Conservation (phyloP, 2,113 vertebrate genomes). For the Desmodus rotundus region DNA sequence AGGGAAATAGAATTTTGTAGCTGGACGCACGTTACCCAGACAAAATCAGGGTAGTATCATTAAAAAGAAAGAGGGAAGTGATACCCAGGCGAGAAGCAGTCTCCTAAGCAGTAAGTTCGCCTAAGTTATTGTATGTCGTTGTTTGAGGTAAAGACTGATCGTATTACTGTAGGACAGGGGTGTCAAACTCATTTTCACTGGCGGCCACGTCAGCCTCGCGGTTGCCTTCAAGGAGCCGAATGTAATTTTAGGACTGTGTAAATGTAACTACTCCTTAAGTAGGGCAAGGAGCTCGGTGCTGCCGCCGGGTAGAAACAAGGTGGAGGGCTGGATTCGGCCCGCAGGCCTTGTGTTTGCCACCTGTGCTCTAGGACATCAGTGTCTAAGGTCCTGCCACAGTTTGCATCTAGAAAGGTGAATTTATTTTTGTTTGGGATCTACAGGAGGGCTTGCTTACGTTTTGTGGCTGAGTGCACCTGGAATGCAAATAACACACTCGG, state of each 20-base stretch:
- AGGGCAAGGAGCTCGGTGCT: too few species aligned
- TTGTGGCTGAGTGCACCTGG: background rate
- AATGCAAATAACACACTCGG: background rate
- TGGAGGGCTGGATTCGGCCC: too few species aligned
- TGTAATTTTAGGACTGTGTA: too few species aligned
- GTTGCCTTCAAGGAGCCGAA: too few species aligned
- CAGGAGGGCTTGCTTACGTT: background rate
- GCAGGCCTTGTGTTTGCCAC: too few species aligned
- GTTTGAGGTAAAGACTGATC: background rate
- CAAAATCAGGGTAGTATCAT: background rate
- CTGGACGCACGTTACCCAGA: background rate
- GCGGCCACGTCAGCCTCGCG: too few species aligned
- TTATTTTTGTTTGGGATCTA: background rate
- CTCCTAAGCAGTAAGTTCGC: background rate
- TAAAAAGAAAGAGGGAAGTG: background rate
- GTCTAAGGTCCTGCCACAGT: background rate
- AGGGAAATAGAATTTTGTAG: background rate
- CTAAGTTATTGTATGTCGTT: slow-evolving; percentile 1
- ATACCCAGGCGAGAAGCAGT: background rate
- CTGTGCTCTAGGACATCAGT: background rate
- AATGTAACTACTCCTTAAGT: too few species aligned
- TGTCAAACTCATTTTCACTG: too few species aligned
- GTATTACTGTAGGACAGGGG: background rate
- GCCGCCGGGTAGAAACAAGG: too few species aligned
- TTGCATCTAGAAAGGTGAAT: background rate